Percentiles rank a stretch among this genome's conserved stretches.
These are phyloP conservation scores for Lepus europaeus DNA, from an alignment of 2,113 vertebrate genomes.

Conservation along the genomic window DNA sequence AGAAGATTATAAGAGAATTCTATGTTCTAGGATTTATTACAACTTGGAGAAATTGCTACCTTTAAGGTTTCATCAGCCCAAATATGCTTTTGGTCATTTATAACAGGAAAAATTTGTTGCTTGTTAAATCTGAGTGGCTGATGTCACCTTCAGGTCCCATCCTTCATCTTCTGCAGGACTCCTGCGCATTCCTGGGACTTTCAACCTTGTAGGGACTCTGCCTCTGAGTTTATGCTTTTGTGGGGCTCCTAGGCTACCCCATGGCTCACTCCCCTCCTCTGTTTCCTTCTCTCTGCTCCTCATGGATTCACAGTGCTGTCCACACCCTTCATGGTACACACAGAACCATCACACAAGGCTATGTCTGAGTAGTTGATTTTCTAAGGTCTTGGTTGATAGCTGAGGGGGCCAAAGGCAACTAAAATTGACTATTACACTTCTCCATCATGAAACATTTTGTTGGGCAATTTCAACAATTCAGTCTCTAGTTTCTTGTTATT, in stretches of 20 bases:
- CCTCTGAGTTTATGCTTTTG: not conserved
- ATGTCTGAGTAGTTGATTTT: not conserved
- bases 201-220: not conserved
- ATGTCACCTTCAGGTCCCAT: not conserved
- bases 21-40: slow-evolving; percentile 3
- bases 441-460: not conserved
- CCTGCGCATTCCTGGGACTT: not conserved
- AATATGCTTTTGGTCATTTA: not conserved
- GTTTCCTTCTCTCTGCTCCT: not conserved
- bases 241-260: not conserved
- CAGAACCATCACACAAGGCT: not conserved
- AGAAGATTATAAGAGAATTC: not conserved
- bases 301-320: not conserved
- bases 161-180: not conserved
- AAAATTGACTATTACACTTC: not conserved
- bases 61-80: not conserved
- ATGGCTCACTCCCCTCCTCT: not conserved
- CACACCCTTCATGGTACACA: not conserved
- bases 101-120: not conserved
- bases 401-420: not conserved
- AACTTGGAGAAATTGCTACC: not conserved
- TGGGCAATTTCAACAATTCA: not conserved
- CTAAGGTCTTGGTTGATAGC: not conserved
- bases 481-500: not conserved
- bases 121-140: not conserved